Evolutionary conservation across 2,888 invertebrate species (phyloP), one percentile per base, ranked within the genome.

Genomic region (Gibbula magus): DNA sequence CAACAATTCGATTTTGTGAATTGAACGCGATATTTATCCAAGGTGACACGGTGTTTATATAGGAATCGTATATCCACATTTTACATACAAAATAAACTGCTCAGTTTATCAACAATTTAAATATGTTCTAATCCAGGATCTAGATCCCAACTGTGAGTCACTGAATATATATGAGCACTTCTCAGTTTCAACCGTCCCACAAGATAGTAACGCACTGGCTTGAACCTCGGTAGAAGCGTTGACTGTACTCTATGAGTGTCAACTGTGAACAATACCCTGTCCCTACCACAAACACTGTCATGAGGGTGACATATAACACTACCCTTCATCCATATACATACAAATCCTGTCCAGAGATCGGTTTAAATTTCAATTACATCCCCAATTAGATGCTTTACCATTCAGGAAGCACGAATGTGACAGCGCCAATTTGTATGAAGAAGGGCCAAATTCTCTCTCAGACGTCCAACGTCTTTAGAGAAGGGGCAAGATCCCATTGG

Each of bases 311-410:
- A 70, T 39, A 18, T 35, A 35, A 70, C 39, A 61, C 70, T 39
- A 39, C 35, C 32, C 20, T 39, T 70, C 35, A 39, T 70, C 70
- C 35, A 39, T 75, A 75, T 54, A 75, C 54, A 54, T 53, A 75
- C 75, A 53, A n/a, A 35, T 75, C 54, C 54, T 25, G 29, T 32
- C 25, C 5, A 32, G 32, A 35, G 54, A 75, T 53, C 75, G 75
- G 75, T 75, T 75, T 75, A 75, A 75, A 75, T 75, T 75, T 75
- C 75, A 75, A 75, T 75, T 75, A 75, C 75, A 75, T 53, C 35
- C 75, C 75, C 75, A 75, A 75, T 75, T 75, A 75, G 75, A n/a
- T 75, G 53, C 18, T 20, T 54, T 25, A 54, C 25, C 75, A 75
- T 75, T 75, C 53, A 75, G 32, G 32, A 35, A 53, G 75, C 75